phyloP scores from a whole-genome alignment of 2,113 vertebrate genomes.

The Ammodytes dubius region DNA sequence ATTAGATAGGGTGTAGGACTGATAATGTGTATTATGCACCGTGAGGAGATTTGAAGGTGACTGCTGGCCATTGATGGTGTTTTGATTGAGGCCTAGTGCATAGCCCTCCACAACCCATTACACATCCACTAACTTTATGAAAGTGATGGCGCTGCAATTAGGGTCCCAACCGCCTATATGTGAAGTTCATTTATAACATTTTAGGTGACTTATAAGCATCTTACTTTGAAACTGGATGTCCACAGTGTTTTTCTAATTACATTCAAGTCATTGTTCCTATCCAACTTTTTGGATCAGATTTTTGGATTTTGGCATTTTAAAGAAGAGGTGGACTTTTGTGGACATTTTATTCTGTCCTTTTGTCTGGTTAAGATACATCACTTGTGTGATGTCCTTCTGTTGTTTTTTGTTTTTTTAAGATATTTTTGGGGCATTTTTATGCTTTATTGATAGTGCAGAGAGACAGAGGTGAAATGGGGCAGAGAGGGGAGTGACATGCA shows the following conservation, averaged over 20 bases:
- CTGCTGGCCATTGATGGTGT: slow-evolving; percentile 1
- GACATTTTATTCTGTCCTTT: no score
- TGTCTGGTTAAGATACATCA: no score
- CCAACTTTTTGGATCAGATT: no score
- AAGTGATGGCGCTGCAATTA: slow-evolving; percentile 14
- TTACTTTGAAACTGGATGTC: background rate
- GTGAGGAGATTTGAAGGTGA: slow-evolving; percentile 41
- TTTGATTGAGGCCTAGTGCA: slow-evolving; percentile 2
- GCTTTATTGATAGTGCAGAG: no score
- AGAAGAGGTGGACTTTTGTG: no score
- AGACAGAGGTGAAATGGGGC: no score
- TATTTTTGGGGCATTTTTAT: no score
- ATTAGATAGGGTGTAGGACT: slow-evolving; percentile 41
- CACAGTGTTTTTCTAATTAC: background rate
- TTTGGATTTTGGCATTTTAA: no score
- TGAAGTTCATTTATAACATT: background rate
- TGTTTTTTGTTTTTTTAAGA: no score
- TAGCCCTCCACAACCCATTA: slow-evolving; percentile 19
- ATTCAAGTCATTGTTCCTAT: no score
- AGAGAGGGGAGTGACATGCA: no score
- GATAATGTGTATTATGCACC: slow-evolving; percentile 27
- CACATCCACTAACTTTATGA: background rate
- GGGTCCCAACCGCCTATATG: background rate
- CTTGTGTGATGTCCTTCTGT: no score
- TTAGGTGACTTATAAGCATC: background rate